Conservation (phyloP, 1,140 invertebrate species). For the Trinorchestia longiramus region DNA sequence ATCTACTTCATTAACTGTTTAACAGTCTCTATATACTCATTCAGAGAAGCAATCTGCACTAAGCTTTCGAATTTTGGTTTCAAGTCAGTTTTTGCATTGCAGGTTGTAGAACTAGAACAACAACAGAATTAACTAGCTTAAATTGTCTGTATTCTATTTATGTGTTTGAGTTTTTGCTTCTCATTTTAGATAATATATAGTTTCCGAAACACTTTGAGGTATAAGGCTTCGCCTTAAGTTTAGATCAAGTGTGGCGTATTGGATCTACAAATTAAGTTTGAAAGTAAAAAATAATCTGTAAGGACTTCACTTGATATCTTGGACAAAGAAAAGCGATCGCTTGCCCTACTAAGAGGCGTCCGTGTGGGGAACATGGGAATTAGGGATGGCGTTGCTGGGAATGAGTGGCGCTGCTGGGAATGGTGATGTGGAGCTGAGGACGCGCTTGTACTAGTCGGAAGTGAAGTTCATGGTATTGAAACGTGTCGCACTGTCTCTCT, state of each 20-base stretch:
- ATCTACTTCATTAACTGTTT: not conserved
- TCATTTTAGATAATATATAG: not conserved
- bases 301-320: not conserved
- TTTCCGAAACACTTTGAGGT: not conserved
- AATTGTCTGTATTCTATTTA: too few species aligned
- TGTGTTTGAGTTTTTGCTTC: not conserved
- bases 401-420: not conserved
- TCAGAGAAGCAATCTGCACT: not conserved
- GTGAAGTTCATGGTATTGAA: not conserved
- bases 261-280: not conserved
- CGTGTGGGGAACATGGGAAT: not conserved
- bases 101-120: not conserved
- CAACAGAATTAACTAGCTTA: not conserved
- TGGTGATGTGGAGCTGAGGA: not conserved
- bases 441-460: not conserved
- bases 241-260: not conserved
- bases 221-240: not conserved
- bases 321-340: not conserved
- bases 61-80: not conserved
- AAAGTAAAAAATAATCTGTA: not conserved
- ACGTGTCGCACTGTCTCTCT: not conserved
- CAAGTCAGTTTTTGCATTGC: not conserved
- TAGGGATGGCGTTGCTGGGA: not conserved
- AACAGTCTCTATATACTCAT: not conserved
- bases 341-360: not conserved